phyloP scores from a whole-genome alignment of 2,113 vertebrate genomes.

The Xiphophorus maculatus region DNA sequence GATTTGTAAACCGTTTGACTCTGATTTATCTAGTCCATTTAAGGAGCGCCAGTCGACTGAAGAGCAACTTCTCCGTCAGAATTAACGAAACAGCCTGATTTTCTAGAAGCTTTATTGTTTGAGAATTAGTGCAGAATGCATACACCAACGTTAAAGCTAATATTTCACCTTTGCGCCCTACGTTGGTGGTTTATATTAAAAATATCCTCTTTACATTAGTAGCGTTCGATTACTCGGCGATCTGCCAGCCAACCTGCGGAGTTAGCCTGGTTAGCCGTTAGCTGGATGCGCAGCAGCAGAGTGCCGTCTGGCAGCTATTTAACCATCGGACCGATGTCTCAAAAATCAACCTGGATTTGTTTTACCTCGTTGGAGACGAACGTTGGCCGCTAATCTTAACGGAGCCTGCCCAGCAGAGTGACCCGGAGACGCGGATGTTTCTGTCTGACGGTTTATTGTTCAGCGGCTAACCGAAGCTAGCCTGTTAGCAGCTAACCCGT shows the following conservation, averaged over 20 bases:
- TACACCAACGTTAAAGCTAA: too few relatives aligned
- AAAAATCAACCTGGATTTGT: conserved; percentile 5
- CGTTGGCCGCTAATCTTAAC: background rate
- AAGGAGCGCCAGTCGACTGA: conserved; percentile 14
- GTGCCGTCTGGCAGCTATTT: conserved; percentile 56
- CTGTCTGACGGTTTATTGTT: background rate
- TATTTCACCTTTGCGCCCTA: background rate
- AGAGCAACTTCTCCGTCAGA: background rate
- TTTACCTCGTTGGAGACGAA: conserved; percentile 5
- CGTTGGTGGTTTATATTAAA: background rate
- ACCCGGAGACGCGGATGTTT: conserved; percentile 37
- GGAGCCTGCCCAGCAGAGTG: background rate
- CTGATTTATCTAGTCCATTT: background rate
- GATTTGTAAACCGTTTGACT: background rate
- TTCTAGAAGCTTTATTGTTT: background rate
- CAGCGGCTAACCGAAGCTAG: conserved; percentile 42
- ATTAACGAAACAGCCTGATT: background rate
- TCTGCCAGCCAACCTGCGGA: conserved; percentile 52
- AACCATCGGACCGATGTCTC: conserved; percentile 54
- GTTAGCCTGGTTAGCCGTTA: conserved; percentile 54
- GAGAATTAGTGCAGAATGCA: background rate
- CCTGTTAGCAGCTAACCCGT: conserved; percentile 35
- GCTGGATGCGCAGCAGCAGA: conserved; percentile 72
- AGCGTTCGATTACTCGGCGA: conserved; percentile 26
- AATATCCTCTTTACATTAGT: background rate